These are phyloP conservation scores for Drosophila pectinifera DNA, from an alignment of 1,140 invertebrate species.

Conservation along the genomic window DNA sequence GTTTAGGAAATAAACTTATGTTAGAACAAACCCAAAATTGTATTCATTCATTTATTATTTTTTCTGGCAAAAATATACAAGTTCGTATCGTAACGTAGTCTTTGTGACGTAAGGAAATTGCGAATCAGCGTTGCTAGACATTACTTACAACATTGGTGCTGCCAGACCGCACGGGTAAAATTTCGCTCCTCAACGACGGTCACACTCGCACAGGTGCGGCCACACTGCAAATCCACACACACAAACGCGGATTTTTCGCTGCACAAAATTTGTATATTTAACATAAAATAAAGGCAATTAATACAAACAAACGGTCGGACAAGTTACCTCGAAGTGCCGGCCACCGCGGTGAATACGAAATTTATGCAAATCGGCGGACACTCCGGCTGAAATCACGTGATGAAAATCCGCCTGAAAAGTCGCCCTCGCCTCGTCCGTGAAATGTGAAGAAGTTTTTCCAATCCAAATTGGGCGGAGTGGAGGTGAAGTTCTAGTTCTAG, in stretches of 20 bases:
- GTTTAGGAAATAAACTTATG: constrained; percentile 71
- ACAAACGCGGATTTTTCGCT: constrained; percentile 65
- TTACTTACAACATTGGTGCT: background rate
- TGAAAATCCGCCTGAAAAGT: constrained; percentile 77
- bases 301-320: constrained; percentile 35
- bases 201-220: constrained; percentile 1
- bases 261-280: constrained; percentile 62
- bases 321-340: constrained; percentile 35
- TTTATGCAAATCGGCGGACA: background rate
- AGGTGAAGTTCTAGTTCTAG: constrained; percentile 24
- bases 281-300: constrained; percentile 64
- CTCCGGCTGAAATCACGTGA: constrained; percentile 63
- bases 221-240: constrained; percentile 52
- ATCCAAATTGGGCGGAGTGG: constrained; percentile 59
- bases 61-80: background rate
- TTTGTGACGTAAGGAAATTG: background rate
- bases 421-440: constrained; percentile 58
- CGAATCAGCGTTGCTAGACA: background rate
- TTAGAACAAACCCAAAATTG: constrained; percentile 27
- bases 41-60: background rate
- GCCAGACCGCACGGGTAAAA: background rate
- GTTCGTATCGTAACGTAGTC: background rate
- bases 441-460: constrained; percentile 62
- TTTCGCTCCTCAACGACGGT: background rate
- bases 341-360: constrained; percentile 31